Conservation (phyloP, 1,140 invertebrate species). For the Pantala flavescens region DNA sequence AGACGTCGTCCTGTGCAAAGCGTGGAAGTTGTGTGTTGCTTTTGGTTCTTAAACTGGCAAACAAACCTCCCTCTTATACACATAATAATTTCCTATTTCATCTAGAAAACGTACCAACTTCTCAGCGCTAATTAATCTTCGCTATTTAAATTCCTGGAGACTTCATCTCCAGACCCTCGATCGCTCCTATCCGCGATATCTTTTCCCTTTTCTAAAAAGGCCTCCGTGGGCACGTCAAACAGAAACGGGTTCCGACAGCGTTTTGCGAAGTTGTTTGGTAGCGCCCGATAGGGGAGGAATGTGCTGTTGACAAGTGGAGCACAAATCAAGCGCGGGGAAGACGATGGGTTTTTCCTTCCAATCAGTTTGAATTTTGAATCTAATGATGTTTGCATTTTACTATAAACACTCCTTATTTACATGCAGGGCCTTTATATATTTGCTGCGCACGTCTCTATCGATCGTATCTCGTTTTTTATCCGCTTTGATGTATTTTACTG, state of each 20-base stretch:
- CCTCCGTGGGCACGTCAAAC: neutral
- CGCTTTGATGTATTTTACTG: neutral
- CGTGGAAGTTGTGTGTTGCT: too few relatives aligned
- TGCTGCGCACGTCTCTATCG: neutral
- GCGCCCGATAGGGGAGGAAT: neutral
- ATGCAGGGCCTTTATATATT: neutral
- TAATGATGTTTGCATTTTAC: conserved; percentile 10
- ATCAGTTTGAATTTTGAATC: neutral
- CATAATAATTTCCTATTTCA: too few relatives aligned
- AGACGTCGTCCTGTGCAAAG: too few relatives aligned
- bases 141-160: too few relatives aligned
- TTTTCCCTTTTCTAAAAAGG: neutral
- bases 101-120: too few relatives aligned
- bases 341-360: neutral
- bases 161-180: neutral
- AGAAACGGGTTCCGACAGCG: neutral
- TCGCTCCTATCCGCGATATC: neutral
- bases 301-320: neutral
- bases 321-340: neutral
- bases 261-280: conserved; percentile 5
- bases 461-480: neutral
- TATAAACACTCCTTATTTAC: neutral
- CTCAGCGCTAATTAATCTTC: too few relatives aligned
- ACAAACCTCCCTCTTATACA: too few relatives aligned
- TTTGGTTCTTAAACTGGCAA: too few relatives aligned